Percentiles rank a stretch among this genome's conserved stretches.
These are phyloP conservation scores for Microdon myrmicae DNA, from an alignment of 2,888 invertebrate genomes.

Conservation along the genomic window DNA sequence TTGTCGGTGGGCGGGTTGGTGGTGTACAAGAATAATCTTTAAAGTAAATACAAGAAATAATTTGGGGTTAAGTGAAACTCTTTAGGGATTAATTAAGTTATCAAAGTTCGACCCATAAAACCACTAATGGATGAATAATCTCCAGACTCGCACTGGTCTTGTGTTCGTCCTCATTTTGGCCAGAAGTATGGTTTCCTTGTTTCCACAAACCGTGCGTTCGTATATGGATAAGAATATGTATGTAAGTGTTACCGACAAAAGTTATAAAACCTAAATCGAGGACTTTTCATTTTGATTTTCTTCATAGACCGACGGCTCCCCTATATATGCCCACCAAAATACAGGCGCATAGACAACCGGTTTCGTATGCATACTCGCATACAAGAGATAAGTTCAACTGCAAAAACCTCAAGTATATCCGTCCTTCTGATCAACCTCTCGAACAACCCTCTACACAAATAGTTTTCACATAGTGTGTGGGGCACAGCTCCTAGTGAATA, in stretches of 20 bases:
- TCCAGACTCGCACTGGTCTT: conserved; percentile 15
- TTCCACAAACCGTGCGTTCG: conserved; percentile 15
- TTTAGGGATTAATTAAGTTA: conserved; percentile 45
- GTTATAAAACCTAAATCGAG: conserved; percentile 42
- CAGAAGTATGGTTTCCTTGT: not conserved
- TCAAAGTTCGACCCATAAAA: conserved; percentile 42
- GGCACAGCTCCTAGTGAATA: conserved; percentile 22
- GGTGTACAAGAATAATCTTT: conserved; percentile 22
- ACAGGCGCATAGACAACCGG: too few species aligned
- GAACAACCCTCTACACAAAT: conserved; percentile 17
- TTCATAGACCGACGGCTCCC: conserved; percentile 5
- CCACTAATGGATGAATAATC: conserved; percentile 46
- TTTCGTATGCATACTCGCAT: too few species aligned
- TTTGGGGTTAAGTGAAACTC: conserved; percentile 44
- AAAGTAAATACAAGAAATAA: conserved; percentile 43
- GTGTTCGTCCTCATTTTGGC: not conserved
- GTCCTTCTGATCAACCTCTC: conserved; percentile 1
- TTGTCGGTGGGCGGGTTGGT: not conserved
- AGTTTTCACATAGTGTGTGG: conserved; percentile 9
- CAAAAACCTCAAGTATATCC: too few species aligned
- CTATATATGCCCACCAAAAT: too few species aligned
- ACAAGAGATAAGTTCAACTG: too few species aligned
- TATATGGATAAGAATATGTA: not conserved
- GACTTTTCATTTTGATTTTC: conserved; percentile 29
- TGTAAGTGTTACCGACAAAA: conserved; percentile 23